Evolutionary conservation across 2,113 vertebrate genomes (phyloP), one percentile per base, ranked within the genome.

Genomic region (Zosterops lateralis): DNA sequence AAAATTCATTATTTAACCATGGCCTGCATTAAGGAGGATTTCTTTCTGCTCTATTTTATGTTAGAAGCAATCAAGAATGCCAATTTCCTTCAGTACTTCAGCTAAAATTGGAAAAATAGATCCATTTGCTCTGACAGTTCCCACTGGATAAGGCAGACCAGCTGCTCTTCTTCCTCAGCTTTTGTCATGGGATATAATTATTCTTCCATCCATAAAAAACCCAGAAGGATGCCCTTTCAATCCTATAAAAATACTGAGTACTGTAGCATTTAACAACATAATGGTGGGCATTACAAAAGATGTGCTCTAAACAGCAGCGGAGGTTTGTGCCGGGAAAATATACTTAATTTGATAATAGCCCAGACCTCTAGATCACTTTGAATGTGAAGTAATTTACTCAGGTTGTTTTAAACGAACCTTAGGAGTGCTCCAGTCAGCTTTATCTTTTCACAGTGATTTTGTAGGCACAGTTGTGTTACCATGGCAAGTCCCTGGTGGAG

Each of bases 181-280:
- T 96, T 93, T 95, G 64, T 96, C 86, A 92, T 1, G 18, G 92
- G 89, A 88, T 87, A 48, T 75, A 94, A 96, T 96, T 95, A 96
- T 90, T 94, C 83, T 72, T 81, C 65, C 84, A 96, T 72, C 93
- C 85, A 89, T 80, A 79, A 87, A 86, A 85, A 67, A 83, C 4
- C 0, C 62, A 79, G 88, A 95, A 89, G 48, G 75, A 95, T 92
- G 72, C 13, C 71, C 57, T 67, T 84, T 87, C 67, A 53, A 70
- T 78, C 78, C 65, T 81, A 66, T 14, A 94, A 90, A 91, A 96
- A 88, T 86, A 84, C n/a, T 48, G 64, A 84, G 61, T 72, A 90
- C 11, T 57, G 21, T 89, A 84, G 66, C 42, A 56, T 80, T 89
- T 89, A 92, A 73, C 61, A 95, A 58, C 16, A 53, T 3, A 42